Evolutionary conservation across 2,888 invertebrate species (phyloP), one percentile per base, ranked within the genome.

Genomic region (Acrobeloides nanus): DNA sequence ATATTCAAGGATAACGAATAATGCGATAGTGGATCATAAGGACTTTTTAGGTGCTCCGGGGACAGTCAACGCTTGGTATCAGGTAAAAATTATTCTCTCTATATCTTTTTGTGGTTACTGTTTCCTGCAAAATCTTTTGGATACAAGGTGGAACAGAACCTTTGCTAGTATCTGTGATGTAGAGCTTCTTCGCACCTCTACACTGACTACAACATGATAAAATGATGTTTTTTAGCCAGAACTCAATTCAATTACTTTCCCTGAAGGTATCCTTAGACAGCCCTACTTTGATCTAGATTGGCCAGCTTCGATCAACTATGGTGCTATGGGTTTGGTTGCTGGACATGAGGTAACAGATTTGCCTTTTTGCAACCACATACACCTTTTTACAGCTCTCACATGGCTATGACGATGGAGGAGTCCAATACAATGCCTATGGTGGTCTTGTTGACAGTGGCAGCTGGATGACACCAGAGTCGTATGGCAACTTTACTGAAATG

Each of bases 241-340:
- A 34, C 31, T 61, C 21, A 70, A 70, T 49, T 65, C 68, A 10
- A 67, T 70, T 50, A 67, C 70, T 1, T 62, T 70, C 56, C 70
- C 70, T 7, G 59, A 64, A 23, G 70, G 59, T 31, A 68, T 68
- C 41, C 57, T 68, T 3, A 21, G 12, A 12, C 56, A 57, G 38
- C 68, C 68, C 1, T 68, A 66, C 59, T 68, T 64, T 48, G 62
- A 66, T 35, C 47, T 47, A 39, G 57, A 61, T 44, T 68, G 58
- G 50, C 68, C 68, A n/a, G 61, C 65, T 20, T 49, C 66, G 4
- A 55, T 66, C 12, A 68, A 66, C 41, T 95, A 85, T 66, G 95
- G 93, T 0, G 92, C 88, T 1, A 90, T 95, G 83, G 95, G 93
- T 2, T 38, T 38, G 4, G 38, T 53, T 25, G 35, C 47, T 24